phyloP scores from a whole-genome alignment of 2,888 invertebrate species.

The Gortyna flavago region DNA sequence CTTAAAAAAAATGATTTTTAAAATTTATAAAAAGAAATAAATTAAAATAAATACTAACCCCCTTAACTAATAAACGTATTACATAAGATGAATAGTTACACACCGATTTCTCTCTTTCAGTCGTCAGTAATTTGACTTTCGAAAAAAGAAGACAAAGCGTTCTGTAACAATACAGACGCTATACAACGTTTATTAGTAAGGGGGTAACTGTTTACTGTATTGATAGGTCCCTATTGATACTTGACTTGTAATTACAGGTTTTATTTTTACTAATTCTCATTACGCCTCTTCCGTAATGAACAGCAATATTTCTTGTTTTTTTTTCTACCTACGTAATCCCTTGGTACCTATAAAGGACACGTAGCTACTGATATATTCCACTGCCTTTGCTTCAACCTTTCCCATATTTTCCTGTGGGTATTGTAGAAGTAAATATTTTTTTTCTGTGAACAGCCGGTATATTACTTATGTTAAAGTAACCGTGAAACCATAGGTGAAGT shows the following conservation, averaged over 20 bases:
- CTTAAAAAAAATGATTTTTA: no score
- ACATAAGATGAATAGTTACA: no score
- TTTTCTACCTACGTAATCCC: neutral
- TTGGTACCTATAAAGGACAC: neutral
- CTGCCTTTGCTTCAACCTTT: neutral
- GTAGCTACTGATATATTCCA: conserved; percentile 30
- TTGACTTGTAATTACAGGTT: conserved; percentile 21
- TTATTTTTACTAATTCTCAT: conserved; percentile 29
- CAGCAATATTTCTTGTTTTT: conserved; percentile 15
- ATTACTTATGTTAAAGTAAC: no score
- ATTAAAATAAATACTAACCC: no score
- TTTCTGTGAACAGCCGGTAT: neutral
- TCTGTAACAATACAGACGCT: no score
- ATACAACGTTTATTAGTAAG: no score
- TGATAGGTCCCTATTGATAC: neutral
- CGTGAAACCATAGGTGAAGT: no score
- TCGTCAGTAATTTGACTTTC: no score
- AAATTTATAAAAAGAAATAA: no score
- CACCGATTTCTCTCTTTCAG: no score
- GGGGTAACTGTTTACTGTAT: conserved; percentile 6
- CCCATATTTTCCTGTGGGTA: neutral
- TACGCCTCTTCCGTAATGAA: neutral
- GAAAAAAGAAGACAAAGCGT: no score
- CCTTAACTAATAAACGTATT: no score
- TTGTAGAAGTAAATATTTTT: conserved; percentile 6